phyloP scores from a whole-genome alignment of 2,113 vertebrate species.

The Phaethornis superciliosus region DNA sequence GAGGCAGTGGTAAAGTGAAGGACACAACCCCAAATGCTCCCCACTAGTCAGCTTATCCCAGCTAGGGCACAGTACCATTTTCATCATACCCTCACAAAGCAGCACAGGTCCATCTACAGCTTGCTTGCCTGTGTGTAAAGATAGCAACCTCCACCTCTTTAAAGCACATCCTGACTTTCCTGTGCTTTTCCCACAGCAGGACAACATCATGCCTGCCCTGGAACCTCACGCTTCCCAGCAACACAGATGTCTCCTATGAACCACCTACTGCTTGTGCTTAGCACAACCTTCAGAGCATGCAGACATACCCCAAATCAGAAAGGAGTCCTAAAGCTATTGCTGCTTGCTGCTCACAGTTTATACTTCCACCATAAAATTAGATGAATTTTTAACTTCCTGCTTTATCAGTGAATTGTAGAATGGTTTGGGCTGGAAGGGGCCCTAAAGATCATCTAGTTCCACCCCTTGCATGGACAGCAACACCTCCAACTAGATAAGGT shows the following conservation, averaged over 20 bases:
- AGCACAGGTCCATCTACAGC: background rate
- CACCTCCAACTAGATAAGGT: too few relatives aligned
- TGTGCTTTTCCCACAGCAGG: slow-evolving; percentile 64
- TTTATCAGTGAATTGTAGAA: too few relatives aligned
- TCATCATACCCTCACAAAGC: background rate
- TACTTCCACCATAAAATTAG: background rate
- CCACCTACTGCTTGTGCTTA: slow-evolving; percentile 50
- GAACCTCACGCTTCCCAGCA: slow-evolving; percentile 52
- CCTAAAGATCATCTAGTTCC: too few relatives aligned
- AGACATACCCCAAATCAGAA: background rate
- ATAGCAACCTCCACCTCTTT: background rate
- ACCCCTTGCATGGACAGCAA: too few relatives aligned
- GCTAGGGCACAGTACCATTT: background rate
- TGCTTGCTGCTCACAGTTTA: background rate
- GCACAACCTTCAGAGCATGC: background rate
- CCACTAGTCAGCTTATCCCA: background rate
- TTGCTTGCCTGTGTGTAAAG: background rate
- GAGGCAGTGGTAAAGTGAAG: background rate
- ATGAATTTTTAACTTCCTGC: background rate
- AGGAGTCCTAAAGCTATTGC: background rate
- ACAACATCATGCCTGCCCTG: slow-evolving; percentile 66
- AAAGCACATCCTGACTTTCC: background rate
- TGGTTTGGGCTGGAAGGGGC: too few relatives aligned
- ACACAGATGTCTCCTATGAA: background rate
- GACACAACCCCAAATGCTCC: fast-evolving